These are phyloP conservation scores for Oreochromis aureus DNA, from an alignment of 2,113 vertebrate genomes.

Conservation along the genomic window DNA sequence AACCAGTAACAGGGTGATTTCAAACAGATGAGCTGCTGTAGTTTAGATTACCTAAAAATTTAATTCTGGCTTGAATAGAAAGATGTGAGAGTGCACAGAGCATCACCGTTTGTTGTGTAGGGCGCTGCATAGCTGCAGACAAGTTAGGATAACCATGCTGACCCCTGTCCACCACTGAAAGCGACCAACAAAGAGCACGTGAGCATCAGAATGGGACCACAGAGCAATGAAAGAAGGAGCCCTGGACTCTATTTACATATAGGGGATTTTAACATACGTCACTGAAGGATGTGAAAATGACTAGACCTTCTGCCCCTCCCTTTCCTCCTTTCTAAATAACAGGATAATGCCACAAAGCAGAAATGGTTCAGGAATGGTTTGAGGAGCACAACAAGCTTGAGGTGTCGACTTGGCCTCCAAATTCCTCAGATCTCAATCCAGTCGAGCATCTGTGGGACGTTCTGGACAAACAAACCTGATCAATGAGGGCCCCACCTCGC, in stretches of 20 bases:
- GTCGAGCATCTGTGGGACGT: not conserved
- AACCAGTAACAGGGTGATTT: not conserved
- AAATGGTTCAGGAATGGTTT: not conserved
- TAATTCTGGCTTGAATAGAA: not conserved
- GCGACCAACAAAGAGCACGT: not conserved
- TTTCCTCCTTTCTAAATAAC: not conserved
- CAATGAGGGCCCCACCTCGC: not conserved
- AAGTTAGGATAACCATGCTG: not conserved
- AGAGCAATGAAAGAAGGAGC: not conserved
- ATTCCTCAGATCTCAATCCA: not conserved
- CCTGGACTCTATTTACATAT: not conserved
- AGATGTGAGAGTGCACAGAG: not conserved
- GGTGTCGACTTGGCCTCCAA: not conserved
- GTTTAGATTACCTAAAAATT: not conserved
- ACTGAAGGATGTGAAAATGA: not conserved
- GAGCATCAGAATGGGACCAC: not conserved
- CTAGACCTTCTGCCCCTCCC: not conserved
- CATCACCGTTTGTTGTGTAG: not conserved
- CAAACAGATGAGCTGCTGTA: not conserved
- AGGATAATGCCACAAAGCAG: not conserved
- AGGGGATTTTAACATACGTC: not conserved
- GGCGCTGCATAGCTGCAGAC: not conserved
- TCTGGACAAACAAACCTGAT: not conserved
- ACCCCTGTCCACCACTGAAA: not conserved
- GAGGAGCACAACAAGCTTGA: not conserved